These are phyloP conservation scores for Microcebus murinus DNA, from an alignment of 2,113 vertebrate genomes.

Conservation along the genomic window DNA sequence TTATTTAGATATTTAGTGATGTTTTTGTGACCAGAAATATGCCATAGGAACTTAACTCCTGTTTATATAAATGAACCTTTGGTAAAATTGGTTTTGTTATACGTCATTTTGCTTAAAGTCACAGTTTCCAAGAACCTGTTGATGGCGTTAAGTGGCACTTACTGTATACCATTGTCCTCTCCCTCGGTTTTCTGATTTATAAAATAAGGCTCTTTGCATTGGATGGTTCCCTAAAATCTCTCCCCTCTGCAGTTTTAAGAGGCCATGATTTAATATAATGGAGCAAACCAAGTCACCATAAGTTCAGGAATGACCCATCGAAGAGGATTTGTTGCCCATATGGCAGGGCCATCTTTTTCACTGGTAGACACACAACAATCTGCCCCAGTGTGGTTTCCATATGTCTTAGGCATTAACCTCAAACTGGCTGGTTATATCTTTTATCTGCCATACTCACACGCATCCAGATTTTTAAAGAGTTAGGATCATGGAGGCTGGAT, in stretches of 20 bases:
- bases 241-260: neutral
- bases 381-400: neutral
- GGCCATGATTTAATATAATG: neutral
- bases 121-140: neutral
- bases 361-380: neutral
- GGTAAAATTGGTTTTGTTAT: neutral
- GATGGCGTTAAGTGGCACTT: neutral
- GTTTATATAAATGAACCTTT: neutral
- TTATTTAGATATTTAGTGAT: neutral
- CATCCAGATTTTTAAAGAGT: neutral
- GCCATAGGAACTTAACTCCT: neutral
- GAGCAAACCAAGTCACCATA: neutral
- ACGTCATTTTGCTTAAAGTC: neutral
- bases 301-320: neutral
- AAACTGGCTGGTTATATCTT: neutral
- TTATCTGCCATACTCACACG: neutral
- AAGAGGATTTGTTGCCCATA: neutral
- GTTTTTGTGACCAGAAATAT: neutral
- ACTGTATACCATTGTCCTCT: neutral
- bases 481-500: neutral
- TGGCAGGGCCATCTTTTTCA: neutral
- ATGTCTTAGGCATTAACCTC: neutral
- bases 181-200: neutral
- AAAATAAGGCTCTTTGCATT: conserved; percentile 11
- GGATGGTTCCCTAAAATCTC: neutral